Percentiles rank a stretch among this genome's conserved stretches.
Evolutionary conservation across 1,140 invertebrate species (phyloP).

Genomic region (Bombus waltoni): DNA sequence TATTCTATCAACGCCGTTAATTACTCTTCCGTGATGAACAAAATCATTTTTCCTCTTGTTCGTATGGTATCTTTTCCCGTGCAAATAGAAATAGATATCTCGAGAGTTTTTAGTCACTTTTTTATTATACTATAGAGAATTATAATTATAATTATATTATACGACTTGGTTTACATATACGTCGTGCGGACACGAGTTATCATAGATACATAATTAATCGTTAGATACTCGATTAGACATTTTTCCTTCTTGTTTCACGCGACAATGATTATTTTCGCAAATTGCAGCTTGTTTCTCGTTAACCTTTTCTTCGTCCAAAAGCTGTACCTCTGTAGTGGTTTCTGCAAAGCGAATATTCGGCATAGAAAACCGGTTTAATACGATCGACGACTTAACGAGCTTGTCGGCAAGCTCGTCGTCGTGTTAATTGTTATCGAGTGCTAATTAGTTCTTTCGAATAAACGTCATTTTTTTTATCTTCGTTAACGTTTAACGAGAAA

Average conservation of each 20-base stretch:
- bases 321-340: no score
- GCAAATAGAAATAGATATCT: neutral
- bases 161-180: no score
- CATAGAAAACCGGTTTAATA: neutral
- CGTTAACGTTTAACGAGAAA: neutral
- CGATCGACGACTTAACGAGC: neutral
- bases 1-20: neutral
- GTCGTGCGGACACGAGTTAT: no score
- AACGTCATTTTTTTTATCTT: neutral
- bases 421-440: neutral
- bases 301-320: neutral
- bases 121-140: no score
- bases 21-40: neutral
- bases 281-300: neutral
- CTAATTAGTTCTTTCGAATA: neutral
- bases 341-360: neutral
- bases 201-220: no score
- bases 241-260: neutral
- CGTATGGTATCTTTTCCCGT: neutral
- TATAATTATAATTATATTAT: neutral
- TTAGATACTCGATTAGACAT: neutral
- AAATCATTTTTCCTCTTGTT: neutral
- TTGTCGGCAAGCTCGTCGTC: neutral
- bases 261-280: conserved; percentile 8
- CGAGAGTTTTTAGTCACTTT: neutral